These are phyloP conservation scores for Procambarus virginalis DNA, from an alignment of 1,140 invertebrate species.

Conservation along the genomic window DNA sequence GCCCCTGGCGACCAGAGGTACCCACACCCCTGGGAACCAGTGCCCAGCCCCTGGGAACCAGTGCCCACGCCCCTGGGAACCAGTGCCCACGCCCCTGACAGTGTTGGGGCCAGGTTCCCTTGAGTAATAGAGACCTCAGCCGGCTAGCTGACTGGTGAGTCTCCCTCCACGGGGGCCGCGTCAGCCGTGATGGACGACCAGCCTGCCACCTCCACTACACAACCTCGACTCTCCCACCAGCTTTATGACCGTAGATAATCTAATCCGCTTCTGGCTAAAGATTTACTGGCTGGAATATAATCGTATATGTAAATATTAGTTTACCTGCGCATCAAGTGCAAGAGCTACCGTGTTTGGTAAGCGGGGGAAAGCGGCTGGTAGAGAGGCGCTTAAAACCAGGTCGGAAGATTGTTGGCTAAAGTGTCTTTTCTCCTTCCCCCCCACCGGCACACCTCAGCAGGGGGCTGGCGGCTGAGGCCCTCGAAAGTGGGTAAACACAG, in stretches of 20 bases:
- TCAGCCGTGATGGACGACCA: constrained; percentile 51
- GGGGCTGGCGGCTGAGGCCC: not conserved
- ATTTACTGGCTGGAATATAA: constrained; percentile 15
- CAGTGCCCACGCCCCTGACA: not conserved
- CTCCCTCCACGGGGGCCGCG: constrained; percentile 44
- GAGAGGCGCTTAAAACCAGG: not conserved
- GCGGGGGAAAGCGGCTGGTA: not conserved
- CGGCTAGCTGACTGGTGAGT: constrained; percentile 30
- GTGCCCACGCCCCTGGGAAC: not conserved
- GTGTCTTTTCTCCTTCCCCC: not conserved
- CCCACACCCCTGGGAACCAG: not conserved
- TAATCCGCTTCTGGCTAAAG: constrained; percentile 18
- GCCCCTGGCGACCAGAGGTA: not conserved
- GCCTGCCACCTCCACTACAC: constrained; percentile 9
- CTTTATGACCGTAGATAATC: constrained; percentile 36
- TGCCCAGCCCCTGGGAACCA: too few relatives aligned
- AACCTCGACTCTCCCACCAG: constrained; percentile 9
- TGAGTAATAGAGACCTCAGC: constrained; percentile 58
- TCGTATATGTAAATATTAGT: constrained; percentile 19
- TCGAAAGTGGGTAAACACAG: constrained; percentile 5
- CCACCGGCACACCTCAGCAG: not conserved
- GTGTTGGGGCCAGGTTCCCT: constrained; percentile 15
- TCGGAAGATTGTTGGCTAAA: not conserved
- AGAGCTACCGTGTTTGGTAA: not conserved
- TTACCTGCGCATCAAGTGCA: not conserved